Evolutionary conservation across 2,113 vertebrate species (phyloP), one percentile per base, ranked within the genome.

Genomic region (Telmatochromis brachygnathus): DNA sequence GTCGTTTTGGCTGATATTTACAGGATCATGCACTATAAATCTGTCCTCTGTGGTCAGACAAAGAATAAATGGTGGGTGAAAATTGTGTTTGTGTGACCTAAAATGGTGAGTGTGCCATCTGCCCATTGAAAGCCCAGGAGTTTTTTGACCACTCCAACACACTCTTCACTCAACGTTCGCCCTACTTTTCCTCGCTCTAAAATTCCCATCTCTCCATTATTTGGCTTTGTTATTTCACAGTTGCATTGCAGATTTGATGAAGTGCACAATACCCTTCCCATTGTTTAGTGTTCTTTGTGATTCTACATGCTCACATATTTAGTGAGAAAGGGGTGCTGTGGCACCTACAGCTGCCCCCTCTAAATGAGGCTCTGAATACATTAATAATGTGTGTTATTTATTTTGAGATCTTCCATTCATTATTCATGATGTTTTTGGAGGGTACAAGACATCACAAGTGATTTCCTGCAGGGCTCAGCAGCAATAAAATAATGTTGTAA

Each of bases 391-490:
- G 85, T 87, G 81, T 91, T 93, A 82, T 92, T 96, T 89, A 90
- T 93, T 93, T 92, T 90, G 83, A 94, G 91, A 92, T 85, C 53
- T 85, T 28, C 53, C 84, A 93, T 96, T 93, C 62, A 94, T 93
- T 92, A 95, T 96, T 91, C 89, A 96, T 91, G 60, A 86, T 88
- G 91, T 92, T 95, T 93, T 93, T 81, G 81, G 83, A 89, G 87
- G 56, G 65, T 84, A 83, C 84, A 81, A 92, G 84, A 90, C 92
- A 92, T 92, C 85, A 85, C 87, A 86, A 53, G 87, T 81, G 83
- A 91, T 91, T 88, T 92, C 90, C 90, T 92, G 82, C 89, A 35
- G 85, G 83, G 84, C 87, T 93, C 70, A 55, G 83, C 84, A 87
- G 81, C 45, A 85, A 54, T 86, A 70, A 80, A 87, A 93, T 87